Evolutionary conservation across 2,113 vertebrate genomes (phyloP).

Genomic region (Nerophis ophidion): DNA sequence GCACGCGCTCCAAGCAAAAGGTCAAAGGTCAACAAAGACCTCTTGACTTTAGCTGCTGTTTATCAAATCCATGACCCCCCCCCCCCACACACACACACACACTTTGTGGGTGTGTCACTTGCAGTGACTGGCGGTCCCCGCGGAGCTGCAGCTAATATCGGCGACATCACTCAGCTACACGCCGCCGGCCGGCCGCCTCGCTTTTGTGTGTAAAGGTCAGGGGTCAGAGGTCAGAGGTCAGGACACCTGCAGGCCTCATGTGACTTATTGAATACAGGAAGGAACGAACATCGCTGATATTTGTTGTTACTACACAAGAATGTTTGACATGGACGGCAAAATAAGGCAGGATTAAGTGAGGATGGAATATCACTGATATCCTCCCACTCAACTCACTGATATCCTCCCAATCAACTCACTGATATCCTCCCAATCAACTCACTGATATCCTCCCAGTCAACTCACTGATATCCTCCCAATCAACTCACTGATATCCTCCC

Average conservation of each 20-base stretch:
- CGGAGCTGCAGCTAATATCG: constrained; percentile 49
- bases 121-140: constrained; percentile 28
- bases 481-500: too few relatives aligned
- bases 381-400: too few relatives aligned
- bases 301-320: too few relatives aligned
- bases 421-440: too few relatives aligned
- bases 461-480: too few relatives aligned
- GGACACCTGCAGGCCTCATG: constrained; percentile 48
- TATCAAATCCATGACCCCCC: constrained; percentile 39
- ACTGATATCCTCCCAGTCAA: too few relatives aligned
- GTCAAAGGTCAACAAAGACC: constrained; percentile 51
- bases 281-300: too few relatives aligned
- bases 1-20: constrained; percentile 22
- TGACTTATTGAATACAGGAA: constrained; percentile 30
- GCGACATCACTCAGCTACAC: constrained; percentile 46
- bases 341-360: too few relatives aligned
- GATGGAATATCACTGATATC: too few relatives aligned
- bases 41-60: constrained; percentile 53
- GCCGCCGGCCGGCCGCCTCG: constrained; percentile 27
- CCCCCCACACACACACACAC: background rate
- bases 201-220: constrained; percentile 36
- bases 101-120: constrained; percentile 9
- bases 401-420: too few relatives aligned
- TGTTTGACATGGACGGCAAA: too few relatives aligned
- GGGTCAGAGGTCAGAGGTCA: constrained; percentile 51